Evolutionary conservation across 2,888 invertebrate species (phyloP).

Genomic region (Platycnemis pennipes): DNA sequence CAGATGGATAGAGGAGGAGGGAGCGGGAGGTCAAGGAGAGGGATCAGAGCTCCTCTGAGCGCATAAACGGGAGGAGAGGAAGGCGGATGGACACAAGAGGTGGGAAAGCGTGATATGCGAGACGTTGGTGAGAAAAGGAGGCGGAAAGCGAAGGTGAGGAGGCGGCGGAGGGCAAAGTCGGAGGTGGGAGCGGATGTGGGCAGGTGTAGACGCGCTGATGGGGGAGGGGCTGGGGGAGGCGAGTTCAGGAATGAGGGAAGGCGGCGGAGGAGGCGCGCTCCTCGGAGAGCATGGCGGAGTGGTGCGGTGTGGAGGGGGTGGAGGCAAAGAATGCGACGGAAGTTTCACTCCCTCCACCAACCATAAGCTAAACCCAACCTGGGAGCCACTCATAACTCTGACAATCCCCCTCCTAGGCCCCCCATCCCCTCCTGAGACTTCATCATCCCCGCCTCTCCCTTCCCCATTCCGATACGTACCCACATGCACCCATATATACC

Average conservation of each 20-base stretch:
- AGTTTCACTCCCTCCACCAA: conserved; percentile 19
- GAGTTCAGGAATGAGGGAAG: not conserved
- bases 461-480: not conserved
- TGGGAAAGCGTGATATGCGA: not conserved
- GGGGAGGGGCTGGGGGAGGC: not conserved
- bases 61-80: not conserved
- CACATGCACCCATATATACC: not conserved
- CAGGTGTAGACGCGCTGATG: not conserved
- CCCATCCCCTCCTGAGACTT: not conserved
- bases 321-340: conserved; percentile 57
- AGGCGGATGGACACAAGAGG: not conserved
- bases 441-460: not conserved
- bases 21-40: not conserved
- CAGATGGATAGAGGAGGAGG: not conserved
- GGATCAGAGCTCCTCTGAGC: not conserved
- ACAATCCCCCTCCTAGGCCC: not conserved
- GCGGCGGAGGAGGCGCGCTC: not conserved
- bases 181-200: not conserved
- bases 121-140: not conserved
- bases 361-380: conserved; percentile 39
- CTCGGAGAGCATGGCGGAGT: not conserved
- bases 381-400: conserved; percentile 60
- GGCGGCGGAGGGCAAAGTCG: not conserved
- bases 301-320: not conserved
- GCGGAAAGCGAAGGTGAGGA: conserved; percentile 23